Evolutionary conservation across 1,140 invertebrate species (phyloP), one percentile per base, ranked within the genome.

Genomic region (Leptinotarsa defecta): DNA sequence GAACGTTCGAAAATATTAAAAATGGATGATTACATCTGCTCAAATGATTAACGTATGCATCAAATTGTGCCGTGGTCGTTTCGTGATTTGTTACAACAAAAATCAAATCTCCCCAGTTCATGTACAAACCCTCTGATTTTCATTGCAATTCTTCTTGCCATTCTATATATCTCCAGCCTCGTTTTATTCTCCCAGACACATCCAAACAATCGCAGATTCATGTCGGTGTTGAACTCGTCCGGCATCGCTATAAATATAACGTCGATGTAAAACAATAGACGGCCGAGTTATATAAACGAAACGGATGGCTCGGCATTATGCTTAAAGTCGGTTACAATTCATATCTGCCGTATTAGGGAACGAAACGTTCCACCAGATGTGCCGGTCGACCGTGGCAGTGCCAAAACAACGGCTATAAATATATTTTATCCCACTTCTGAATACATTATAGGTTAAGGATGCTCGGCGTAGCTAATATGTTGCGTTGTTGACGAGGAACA

Each of bases 261-360:
- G 61, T 73, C 71, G 61, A 34, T 73, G 63, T 73, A 20, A 73
- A 65, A 73, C 71, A 73, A 73, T 73, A 65, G 71, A 61, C 71
- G 22, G 57, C 52, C 43, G 71, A 64, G 71, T 73, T 73, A 65
- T 73, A 73, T 73, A 73, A 62, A 73, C 48, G 48, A 57, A 78
- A 78, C 68, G 75, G 69, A 62, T 71, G 61, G 75, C 71, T 24
- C 69, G 71, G 71, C 70, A 67, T 78, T 75, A 78, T 78, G 72
- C 68, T 77, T 20, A 68, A 74, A 69, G 73, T 69, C 71, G 74
- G 68, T 73, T 68, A 75, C 77, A 78, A 73, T 78, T 78, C 77
- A 78, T 78, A 78, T 78, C 74, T 63, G 52, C 77, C 77, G 70
- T 78, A 78, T 78, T 78, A 78, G 77, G 77, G 77, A 78, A 73